A percentile compares a stretch with the other conserved stretches of the same genome.
Conservation (phyloP, 2,113 vertebrate species). For the Bubo bubo region DNA sequence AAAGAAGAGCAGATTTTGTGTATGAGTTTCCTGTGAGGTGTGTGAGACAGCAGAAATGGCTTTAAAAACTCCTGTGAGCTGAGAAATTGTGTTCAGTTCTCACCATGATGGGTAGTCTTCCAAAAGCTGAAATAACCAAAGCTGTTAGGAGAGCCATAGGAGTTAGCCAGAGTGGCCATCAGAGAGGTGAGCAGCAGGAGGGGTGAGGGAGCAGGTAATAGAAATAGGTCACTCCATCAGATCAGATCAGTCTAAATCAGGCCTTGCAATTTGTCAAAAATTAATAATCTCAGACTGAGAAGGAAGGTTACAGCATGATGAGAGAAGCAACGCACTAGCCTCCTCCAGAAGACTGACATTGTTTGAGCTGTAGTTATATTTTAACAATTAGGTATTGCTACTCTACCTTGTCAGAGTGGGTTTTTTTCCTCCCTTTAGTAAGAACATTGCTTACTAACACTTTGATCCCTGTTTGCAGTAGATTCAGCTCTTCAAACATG, state of each 20-base stretch:
- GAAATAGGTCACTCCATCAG: slow-evolving; percentile 36
- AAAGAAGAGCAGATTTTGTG: neutral
- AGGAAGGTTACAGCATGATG: neutral
- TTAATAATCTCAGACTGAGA: slow-evolving; percentile 4
- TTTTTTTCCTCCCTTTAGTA: neutral
- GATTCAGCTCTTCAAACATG: neutral
- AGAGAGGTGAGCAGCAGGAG: neutral
- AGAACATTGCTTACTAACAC: neutral
- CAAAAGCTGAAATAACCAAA: neutral
- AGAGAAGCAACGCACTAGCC: neutral
- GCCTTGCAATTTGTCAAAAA: slow-evolving; percentile 27
- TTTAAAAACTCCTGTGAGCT: neutral
- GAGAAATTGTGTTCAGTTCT: neutral
- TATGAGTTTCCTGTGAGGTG: neutral
- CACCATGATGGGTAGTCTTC: neutral
- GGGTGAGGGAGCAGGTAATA: neutral
- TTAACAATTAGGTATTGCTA: neutral
- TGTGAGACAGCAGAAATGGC: neutral
- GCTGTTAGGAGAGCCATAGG: neutral
- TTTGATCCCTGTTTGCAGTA: neutral
- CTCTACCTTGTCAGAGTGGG: neutral
- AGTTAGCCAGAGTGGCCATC: neutral
- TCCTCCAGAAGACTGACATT: neutral
- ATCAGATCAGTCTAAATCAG: slow-evolving; percentile 5
- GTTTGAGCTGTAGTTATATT: neutral